A percentile compares a stretch with the other conserved stretches of the same genome.
phyloP scores from a whole-genome alignment of 2,888 invertebrate species.

The Netelia melanura region DNA sequence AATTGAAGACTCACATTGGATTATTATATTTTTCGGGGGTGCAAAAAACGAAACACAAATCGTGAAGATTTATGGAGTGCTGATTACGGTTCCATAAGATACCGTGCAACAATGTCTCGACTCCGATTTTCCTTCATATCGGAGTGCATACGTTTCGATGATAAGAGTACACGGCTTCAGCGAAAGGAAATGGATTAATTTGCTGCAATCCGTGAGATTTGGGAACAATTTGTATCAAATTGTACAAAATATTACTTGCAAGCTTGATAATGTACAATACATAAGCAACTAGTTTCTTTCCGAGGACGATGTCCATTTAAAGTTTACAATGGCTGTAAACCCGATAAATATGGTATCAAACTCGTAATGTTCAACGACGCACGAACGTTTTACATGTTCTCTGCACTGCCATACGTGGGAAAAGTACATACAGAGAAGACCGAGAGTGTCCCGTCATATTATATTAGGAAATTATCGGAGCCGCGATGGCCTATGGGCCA shows the following conservation, averaged over 20 bases:
- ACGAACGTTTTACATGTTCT: constrained; percentile 54
- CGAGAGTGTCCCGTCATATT: constrained; percentile 62
- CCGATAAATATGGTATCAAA: constrained; percentile 74
- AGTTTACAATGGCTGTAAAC: constrained; percentile 72
- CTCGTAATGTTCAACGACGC: constrained; percentile 67
- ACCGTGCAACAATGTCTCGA: constrained; percentile 64
- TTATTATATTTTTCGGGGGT: no score
- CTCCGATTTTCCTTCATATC: constrained; percentile 64
- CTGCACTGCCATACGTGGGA: constrained; percentile 64
- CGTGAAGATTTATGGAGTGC: constrained; percentile 56
- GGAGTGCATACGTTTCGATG: constrained; percentile 67
- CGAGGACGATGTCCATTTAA: constrained; percentile 68
- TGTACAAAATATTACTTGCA: constrained; percentile 70
- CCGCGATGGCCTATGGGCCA: no score
- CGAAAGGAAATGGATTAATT: constrained; percentile 68
- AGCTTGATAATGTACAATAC: constrained; percentile 69
- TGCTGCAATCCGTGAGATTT: constrained; percentile 70
- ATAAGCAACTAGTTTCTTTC: constrained; percentile 65
- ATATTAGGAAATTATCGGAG: constrained; percentile 65
- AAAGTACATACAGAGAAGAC: constrained; percentile 20
- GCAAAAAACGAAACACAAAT: neutral
- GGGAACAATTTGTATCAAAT: constrained; percentile 68
- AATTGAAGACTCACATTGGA: no score
- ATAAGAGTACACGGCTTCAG: constrained; percentile 61
- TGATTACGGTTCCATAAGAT: constrained; percentile 13